Percentiles rank a stretch among this genome's conserved stretches.
phyloP scores from a whole-genome alignment of 2,797 vertebrate genomes.

The Xenopus petersii region DNA sequence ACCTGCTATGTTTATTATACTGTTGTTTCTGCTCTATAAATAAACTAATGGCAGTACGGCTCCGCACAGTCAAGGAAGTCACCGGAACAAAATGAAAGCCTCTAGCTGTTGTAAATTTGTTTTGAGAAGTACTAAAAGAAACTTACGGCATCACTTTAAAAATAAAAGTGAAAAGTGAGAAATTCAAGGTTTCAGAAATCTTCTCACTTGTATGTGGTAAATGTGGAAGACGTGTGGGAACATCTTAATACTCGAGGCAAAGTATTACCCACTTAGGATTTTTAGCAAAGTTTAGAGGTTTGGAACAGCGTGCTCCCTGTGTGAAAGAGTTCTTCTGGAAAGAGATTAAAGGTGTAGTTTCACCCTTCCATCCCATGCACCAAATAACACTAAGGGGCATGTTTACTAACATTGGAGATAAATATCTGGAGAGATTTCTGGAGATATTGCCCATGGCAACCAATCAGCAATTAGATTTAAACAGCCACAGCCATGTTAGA shows the following conservation, averaged over 20 bases:
- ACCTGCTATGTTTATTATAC: not conserved
- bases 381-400: too few species aligned
- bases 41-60: not conserved
- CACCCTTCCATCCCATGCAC: not conserved
- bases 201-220: slow-evolving; percentile 28
- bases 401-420: too few species aligned
- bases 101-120: slow-evolving; percentile 14
- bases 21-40: not conserved
- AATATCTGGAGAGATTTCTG: too few species aligned
- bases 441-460: too few species aligned
- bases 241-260: slow-evolving; percentile 18
- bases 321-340: not conserved
- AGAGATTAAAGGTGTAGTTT: not conserved
- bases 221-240: slow-evolving; percentile 35
- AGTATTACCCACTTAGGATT: slow-evolving; percentile 35
- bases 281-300: slow-evolving; percentile 5
- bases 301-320: not conserved
- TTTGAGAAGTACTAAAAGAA: slow-evolving; percentile 28
- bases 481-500: too few species aligned
- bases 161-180: slow-evolving; percentile 41
- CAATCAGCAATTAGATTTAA: too few species aligned
- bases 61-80: slow-evolving; percentile 1
- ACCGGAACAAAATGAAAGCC: slow-evolving; percentile 15
- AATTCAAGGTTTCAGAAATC: slow-evolving; percentile 28
- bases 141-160: slow-evolving; percentile 25